Evolutionary conservation across 2,113 vertebrate species (phyloP), one percentile per base, ranked within the genome.

Genomic region (Cebidichthys violaceus): DNA sequence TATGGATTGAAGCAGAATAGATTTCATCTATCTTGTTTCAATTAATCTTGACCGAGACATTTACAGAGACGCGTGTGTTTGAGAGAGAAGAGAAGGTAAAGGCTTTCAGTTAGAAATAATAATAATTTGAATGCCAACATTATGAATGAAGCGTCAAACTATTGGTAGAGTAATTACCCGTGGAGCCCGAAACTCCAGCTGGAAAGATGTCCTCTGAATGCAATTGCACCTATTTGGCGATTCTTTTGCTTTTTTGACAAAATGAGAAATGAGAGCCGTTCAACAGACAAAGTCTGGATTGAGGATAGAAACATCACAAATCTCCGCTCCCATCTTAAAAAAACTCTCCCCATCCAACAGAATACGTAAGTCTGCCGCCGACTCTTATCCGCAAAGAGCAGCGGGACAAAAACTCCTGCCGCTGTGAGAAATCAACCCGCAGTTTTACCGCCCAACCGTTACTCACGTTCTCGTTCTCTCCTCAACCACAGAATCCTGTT

Each of bases 401-500:
- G 47, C 15, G 18, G 47, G 47, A 50, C 20, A 13, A 22, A 20
- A 43, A 43, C 41, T 13, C 41, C 41, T 43, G 0, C 45, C 17
- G 17, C 18, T 20, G 47, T 52, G 20, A 52, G 18, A 18, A 14
- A 50, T 9, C 50, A 52, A 47, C 45, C 45, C 15, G 17, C 43
- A 43, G 14, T 27, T 6, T 27, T 13, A 59, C 6, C 2, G 24
- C 55, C 24, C 55, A 6, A 15, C 55, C 55, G 1, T 55, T 29
- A 59, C 14, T 29, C 55, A 29, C 55, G 1, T 55, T 1, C 55
- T 6, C 37, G 1, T 66, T 54, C 13, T 3, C 75, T 83, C 75
- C 13, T 76, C 29, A 27, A 92, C 91, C 7, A 45, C 94, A 99
- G 98, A 95, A 97, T 99, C 95, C 95, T 99, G 76, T 99, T 99